Percentiles rank a stretch among this genome's conserved stretches.
Conservation (phyloP, 1,140 invertebrate species). For the Drosophila dunni region DNA sequence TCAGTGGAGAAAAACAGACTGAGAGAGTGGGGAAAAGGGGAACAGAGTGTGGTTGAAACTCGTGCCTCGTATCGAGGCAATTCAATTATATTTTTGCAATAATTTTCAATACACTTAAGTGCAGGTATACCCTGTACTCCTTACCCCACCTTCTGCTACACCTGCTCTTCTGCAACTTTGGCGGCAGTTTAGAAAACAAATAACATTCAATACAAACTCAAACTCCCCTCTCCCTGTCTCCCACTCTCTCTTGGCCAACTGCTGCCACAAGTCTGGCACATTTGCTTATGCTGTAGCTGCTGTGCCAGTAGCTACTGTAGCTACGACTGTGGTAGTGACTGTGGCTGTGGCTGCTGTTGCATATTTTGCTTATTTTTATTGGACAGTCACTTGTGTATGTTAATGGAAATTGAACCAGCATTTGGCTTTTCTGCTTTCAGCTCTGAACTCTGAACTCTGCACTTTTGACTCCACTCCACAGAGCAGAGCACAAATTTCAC, state of each 20-base stretch:
- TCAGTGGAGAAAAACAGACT: neutral
- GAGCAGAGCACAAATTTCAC: constrained; percentile 9
- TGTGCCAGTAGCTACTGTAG: neutral
- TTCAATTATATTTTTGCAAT: constrained; percentile 83
- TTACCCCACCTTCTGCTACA: neutral
- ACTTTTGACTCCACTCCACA: neutral
- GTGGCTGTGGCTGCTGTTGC: constrained; percentile 42
- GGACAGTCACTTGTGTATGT: constrained; percentile 61
- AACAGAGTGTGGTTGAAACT: constrained; percentile 1
- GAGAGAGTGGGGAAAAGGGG: neutral
- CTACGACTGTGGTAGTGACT: constrained; percentile 59
- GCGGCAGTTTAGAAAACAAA: constrained; percentile 80
- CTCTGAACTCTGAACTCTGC: constrained; percentile 51
- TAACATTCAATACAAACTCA: constrained; percentile 67
- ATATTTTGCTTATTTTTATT: constrained; percentile 77
- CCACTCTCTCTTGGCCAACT: neutral
- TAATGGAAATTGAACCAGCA: constrained; percentile 77
- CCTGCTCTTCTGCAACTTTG: constrained; percentile 53
- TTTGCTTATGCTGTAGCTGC: constrained; percentile 61
- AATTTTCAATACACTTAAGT: constrained; percentile 84
- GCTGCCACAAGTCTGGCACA: constrained; percentile 39
- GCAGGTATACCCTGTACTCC: constrained; percentile 45
- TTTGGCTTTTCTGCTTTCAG: constrained; percentile 36
- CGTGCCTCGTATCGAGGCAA: constrained; percentile 61
- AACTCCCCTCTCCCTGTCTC: too few species aligned